Evolutionary conservation across 2,888 invertebrate genomes (phyloP).

Genomic region (Serripes groenlandicus): DNA sequence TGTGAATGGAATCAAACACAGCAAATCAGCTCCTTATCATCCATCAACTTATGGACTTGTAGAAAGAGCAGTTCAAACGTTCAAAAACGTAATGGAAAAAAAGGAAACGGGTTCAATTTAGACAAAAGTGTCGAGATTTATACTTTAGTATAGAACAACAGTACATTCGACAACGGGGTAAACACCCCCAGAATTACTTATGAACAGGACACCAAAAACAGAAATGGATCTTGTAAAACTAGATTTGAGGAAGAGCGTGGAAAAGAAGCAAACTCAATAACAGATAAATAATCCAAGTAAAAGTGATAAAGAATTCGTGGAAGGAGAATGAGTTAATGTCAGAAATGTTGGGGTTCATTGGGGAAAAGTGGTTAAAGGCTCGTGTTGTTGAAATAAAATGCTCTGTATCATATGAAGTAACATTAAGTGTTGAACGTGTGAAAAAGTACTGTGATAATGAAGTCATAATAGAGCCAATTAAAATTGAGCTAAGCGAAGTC

Average conservation of each 20-base stretch:
- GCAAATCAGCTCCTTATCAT: constrained; percentile 64
- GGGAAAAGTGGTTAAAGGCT: neutral
- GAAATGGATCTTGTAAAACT: constrained; percentile 23
- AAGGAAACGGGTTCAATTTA: neutral
- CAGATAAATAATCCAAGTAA: constrained; percentile 14
- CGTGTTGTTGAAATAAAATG: neutral
- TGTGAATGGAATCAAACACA: constrained; percentile 54
- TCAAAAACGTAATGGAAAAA: constrained; percentile 66
- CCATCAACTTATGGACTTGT: constrained; percentile 66
- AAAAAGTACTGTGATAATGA: neutral
- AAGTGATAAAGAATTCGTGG: neutral
- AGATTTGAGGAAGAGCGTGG: constrained; percentile 13
- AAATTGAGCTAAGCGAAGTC: too few relatives aligned
- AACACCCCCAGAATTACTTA: constrained; percentile 18
- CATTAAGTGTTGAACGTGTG: neutral
- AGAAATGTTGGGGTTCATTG: constrained; percentile 12
- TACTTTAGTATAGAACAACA: neutral
- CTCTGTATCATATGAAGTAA: neutral
- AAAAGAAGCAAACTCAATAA: constrained; percentile 15
- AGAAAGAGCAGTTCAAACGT: constrained; percentile 67
- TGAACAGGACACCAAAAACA: constrained; percentile 12
- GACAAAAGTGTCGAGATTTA: neutral
- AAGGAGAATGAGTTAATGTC: neutral
- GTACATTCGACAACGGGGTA: neutral
- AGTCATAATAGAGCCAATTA: too few relatives aligned